Evolutionary conservation across 2,113 vertebrate species (phyloP), one percentile per base, ranked within the genome.

Genomic region (Galemys pyrenaicus): DNA sequence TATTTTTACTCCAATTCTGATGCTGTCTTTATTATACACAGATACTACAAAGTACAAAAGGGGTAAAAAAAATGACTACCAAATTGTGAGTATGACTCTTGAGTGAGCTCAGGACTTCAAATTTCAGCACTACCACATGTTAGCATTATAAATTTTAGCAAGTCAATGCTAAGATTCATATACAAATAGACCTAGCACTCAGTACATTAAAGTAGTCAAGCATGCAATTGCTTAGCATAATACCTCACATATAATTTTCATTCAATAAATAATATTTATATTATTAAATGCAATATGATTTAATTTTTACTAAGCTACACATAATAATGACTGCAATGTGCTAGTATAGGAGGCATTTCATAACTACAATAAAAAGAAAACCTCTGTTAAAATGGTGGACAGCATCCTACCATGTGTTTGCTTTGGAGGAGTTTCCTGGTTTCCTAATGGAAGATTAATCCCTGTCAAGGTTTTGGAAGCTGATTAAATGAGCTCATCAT

Each of bases 371-470:
- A 49, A 19, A 91, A 89, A 86, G 65, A 44, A 91, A 79, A 60
- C 4, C 2, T 88, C 11, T 68, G 26, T 10, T 84, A 12, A 62
- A 84, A 71, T 95, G 77, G 71, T 32, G 0, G 35, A 81, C 32
- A 92, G 11, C 46, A 37, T 5, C 49, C 46, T 3, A 58, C 37
- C 6, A 30, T 44, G n/a, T 32, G 1, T 83, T 91, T 74, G 49
- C 68, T 83, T 85, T 89, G 46, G 5, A 54, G 24, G 37, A 64
- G 13, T 65, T 86, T 89, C n/a, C 51, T 87, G 65, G 58, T 87
- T 91, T 88, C 4, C 41, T 92, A 93, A 95, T 93, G 83, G 74
- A 49, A 93, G 86, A 94, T 97, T 67, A 94, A 89, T 94, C 74
- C 78, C 32, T 94, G 77, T 75, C 79, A 80, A 89, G n/a, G 64